A percentile compares a stretch with the other conserved stretches of the same genome.
These are phyloP conservation scores for Yponomeuta plumbellus DNA, from an alignment of 2,888 invertebrate species.

Conservation along the genomic window DNA sequence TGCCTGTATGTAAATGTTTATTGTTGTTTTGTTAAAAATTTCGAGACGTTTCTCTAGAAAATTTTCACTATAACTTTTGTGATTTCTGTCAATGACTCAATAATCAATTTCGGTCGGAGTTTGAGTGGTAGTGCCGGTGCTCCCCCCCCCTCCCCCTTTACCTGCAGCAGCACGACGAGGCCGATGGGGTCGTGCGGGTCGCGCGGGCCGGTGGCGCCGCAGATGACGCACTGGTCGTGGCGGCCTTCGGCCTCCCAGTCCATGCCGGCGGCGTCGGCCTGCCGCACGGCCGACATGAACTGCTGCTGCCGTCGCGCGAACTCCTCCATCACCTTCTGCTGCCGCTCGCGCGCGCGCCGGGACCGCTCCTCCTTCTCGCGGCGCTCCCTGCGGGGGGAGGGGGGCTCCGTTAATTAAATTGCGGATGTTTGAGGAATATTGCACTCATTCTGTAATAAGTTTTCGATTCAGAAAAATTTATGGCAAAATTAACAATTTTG, in stretches of 20 bases:
- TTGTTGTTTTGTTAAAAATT: too few relatives aligned
- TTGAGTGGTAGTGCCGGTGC: neutral
- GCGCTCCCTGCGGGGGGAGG: constrained; percentile 64
- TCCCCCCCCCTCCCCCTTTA: constrained; percentile 30
- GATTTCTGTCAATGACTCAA: too few relatives aligned
- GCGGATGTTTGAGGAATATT: too few relatives aligned
- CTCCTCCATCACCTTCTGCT: constrained; percentile 94
- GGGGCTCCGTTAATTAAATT: too few relatives aligned
- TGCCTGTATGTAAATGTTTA: too few relatives aligned
- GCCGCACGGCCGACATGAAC: constrained; percentile 85
- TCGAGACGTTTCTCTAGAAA: too few relatives aligned
- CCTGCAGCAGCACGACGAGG: constrained; percentile 89
- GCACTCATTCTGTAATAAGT: too few relatives aligned
- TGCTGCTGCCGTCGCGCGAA: constrained; percentile 93
- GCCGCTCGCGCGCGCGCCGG: constrained; percentile 89
- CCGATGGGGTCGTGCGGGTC: constrained; percentile 86
- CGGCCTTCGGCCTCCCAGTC: constrained; percentile 79
- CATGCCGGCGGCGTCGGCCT: constrained; percentile 65
- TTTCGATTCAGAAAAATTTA: too few relatives aligned
- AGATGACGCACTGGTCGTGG: constrained; percentile 97
- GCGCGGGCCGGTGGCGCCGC: constrained; percentile 92
- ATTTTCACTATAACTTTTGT: too few relatives aligned
- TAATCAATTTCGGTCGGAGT: too few relatives aligned
- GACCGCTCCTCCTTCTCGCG: constrained; percentile 90
- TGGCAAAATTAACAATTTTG: too few relatives aligned